phyloP scores from a whole-genome alignment of 2,888 invertebrate genomes.

The Chymomyza fuscimana region DNA sequence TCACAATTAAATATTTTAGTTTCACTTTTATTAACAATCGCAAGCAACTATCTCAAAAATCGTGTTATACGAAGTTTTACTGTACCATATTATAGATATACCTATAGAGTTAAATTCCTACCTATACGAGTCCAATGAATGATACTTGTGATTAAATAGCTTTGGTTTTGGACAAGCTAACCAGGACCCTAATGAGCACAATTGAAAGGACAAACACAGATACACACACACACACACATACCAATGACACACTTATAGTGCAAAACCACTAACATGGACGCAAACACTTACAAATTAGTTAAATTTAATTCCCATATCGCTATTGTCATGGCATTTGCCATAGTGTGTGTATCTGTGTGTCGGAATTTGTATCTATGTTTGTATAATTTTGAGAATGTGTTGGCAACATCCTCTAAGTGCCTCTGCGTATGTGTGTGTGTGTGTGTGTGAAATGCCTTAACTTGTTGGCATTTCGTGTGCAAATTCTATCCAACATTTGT shows the following conservation, averaged over 20 bases:
- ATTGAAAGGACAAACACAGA: constrained; percentile 30
- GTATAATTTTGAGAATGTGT: neutral
- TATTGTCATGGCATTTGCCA: neutral
- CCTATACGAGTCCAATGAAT: neutral
- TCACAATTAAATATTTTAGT: too few relatives aligned
- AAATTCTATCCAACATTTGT: neutral
- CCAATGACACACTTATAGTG: neutral
- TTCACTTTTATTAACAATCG: too few relatives aligned
- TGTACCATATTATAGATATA: neutral
- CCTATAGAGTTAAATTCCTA: neutral
- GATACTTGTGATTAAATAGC: neutral
- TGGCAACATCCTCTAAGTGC: neutral
- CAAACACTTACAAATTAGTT: constrained; percentile 19
- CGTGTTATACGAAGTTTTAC: neutral
- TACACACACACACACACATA: constrained; percentile 8
- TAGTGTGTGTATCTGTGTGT: neutral
- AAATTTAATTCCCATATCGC: constrained; percentile 17
- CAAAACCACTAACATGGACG: neutral
- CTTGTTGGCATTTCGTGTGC: constrained; percentile 9
- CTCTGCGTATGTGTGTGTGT: neutral
- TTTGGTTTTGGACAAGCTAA: neutral
- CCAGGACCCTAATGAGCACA: constrained; percentile 32
- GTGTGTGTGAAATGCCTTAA: constrained; percentile 22
- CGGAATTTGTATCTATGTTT: neutral
- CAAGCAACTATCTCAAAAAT: neutral